Conservation (phyloP, 1,140 invertebrate genomes). For the Pseudomyrmex sp. region DNA sequence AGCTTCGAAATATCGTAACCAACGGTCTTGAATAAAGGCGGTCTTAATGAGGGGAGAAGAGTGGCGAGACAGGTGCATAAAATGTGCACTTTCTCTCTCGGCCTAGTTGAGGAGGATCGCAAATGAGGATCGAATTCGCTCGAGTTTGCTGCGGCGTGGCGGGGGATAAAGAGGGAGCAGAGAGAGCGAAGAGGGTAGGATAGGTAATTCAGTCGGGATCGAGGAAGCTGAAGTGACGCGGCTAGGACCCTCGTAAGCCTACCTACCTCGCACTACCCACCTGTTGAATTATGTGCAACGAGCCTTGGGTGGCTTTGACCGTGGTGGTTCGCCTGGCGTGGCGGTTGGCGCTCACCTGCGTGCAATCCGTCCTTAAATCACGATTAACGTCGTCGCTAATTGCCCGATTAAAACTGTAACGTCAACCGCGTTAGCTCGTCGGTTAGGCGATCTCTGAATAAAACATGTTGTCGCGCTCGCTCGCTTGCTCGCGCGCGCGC, state of each 20-base stretch:
- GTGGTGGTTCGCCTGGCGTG: background rate
- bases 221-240: conserved; percentile 65
- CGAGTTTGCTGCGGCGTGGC: conserved; percentile 10
- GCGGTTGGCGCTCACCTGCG: conserved; percentile 61
- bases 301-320: conserved; percentile 54
- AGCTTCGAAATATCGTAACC: too few species aligned
- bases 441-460: conserved; percentile 47
- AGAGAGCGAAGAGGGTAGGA: conserved; percentile 26
- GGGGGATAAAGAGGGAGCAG: conserved; percentile 17
- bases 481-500: background rate
- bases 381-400: conserved; percentile 43
- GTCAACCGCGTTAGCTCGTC: conserved; percentile 25
- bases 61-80: background rate
- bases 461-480: conserved; percentile 33
- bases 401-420: conserved; percentile 51
- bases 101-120: background rate
- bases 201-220: conserved; percentile 63
- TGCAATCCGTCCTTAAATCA: conserved; percentile 65
- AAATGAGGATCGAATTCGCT: conserved; percentile 40
- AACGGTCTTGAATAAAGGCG: too few species aligned
- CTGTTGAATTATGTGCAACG: conserved; percentile 74
- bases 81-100: background rate
- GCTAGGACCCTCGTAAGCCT: conserved; percentile 68
- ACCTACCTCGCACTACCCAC: conserved; percentile 70
- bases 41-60: background rate